Base-by-base conservation (phyloP, 2,888 invertebrate species). In the Linnaemya tessellans region DNA sequence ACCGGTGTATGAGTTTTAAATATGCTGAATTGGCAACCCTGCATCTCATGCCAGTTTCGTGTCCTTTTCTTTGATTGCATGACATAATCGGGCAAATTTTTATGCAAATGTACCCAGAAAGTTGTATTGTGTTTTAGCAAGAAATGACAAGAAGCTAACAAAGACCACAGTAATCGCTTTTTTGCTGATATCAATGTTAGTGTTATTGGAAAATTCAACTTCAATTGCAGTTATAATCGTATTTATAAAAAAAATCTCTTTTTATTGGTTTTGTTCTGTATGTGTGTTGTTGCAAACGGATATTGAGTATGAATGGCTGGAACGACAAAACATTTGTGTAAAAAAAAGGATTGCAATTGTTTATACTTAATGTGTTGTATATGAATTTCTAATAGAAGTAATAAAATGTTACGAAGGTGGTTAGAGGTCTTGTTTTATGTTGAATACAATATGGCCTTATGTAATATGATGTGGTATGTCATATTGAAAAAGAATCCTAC, bases 241-340 rank as follows among this genome's bases (percentile, higher is more conserved):
- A n/a, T 9, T 3, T 7, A 41, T 30, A 38, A 68, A 41, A 11
- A 56, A 56, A 41, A 7, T 1, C 0, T 9, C 41, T 54, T 56
- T 41, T 56, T 56, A 70, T 77, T 77, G 46, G 20, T 30, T 51
- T 51, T 38, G 10, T 56, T 54, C 3, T 20, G 22, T 70, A 9
- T 20, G n/a, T 49, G 38, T 38, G n/a, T 60, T 70, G 3, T 15
- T 49, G 25, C 56, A 78, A 78, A 51, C 30, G 60, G 20, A 38
- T 62, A 60, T 60, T 70, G 38, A 35, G n/a, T 15, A 18, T 18
- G 10, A 20, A 43, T 15, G 43, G 18, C 46, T 56, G 30, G 56
- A 20, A n/a, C 1, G 7, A 3, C 18, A 38, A 22, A n/a, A 49
- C 11, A 62, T 41, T 49, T 78, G 51, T 51, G 10, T 5, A 41